Evolutionary conservation across 2,113 vertebrate genomes (phyloP).

Genomic region (Mesitornis unicolor): DNA sequence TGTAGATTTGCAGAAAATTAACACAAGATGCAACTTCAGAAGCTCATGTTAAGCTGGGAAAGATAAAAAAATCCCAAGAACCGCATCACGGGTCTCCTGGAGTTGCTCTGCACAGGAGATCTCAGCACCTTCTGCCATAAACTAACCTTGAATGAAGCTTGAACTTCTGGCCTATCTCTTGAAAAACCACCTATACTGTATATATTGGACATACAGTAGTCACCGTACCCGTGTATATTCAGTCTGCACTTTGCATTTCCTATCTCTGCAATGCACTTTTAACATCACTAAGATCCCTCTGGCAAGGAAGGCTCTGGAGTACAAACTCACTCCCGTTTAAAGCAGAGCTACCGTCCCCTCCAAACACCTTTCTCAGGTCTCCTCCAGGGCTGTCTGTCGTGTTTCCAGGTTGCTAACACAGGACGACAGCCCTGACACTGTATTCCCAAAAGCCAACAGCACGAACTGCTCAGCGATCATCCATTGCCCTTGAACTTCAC

Average conservation of each 20-base stretch:
- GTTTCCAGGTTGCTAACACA: neutral
- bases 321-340: neutral
- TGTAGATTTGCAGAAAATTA: constrained; percentile 42
- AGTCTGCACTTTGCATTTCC: neutral
- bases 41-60: neutral
- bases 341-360: neutral
- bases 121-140: neutral
- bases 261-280: neutral
- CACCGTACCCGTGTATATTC: neutral
- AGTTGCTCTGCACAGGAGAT: neutral
- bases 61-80: neutral
- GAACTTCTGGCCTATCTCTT: neutral
- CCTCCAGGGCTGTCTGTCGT: rapidly evolving
- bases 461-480: neutral
- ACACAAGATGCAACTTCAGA: neutral
- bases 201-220: neutral
- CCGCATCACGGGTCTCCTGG: neutral
- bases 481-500: neutral
- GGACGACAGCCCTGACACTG: neutral
- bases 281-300: neutral
- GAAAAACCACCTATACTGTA: neutral
- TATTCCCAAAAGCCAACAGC: neutral
- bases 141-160: neutral
- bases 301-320: neutral
- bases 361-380: neutral